Evolutionary conservation across 2,797 vertebrate species (phyloP), one percentile per base, ranked within the genome.

Genomic region (Amniataba percoides): DNA sequence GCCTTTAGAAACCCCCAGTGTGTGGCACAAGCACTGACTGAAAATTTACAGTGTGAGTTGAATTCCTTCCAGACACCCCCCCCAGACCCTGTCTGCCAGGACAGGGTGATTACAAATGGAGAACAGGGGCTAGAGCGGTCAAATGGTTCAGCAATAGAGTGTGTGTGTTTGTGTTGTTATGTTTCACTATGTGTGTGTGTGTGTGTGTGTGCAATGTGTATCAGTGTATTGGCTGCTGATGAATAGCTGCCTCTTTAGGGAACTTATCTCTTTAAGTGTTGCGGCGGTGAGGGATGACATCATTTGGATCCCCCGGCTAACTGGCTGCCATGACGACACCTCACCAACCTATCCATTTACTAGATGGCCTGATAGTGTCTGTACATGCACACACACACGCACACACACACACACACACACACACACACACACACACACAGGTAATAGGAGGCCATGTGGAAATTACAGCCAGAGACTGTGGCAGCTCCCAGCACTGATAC

Each of bases 241-340:
- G 97, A 98, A 99, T 99, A 96, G 97, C 93, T 93, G 95, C 96
- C 97, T 99, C 97, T 98, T 99, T 98, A 99, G 97, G 96, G 97
- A 97, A 97, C 97, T 99, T 99, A 99, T 99, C 97, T 97, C 97
- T 97, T 96, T 96, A 97, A 96, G 97, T 97, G 97, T 97, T 95
- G 95, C 96, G 89, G 95, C 95, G 39, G 97, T 99, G 98, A 99
- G 97, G 96, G 97, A 99, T 99, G 97, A 98, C 96, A 97, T 98
- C 97, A 97, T 99, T 99, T 99, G 97, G 98, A 97, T 89, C 89
- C 91, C 83, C 97, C 95, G 97, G 95, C 95, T 97, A 97, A 97
- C 97, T 97, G 96, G 97, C 97, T 96, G 97, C 91, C 92, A 94
- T 93, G 97, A 97, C 96, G 95, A 97, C 92, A 93, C 91, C 89